These are phyloP conservation scores for Hapalemur alaotrensis DNA, from an alignment of 2,797 vertebrate species.

Conservation along the genomic window DNA sequence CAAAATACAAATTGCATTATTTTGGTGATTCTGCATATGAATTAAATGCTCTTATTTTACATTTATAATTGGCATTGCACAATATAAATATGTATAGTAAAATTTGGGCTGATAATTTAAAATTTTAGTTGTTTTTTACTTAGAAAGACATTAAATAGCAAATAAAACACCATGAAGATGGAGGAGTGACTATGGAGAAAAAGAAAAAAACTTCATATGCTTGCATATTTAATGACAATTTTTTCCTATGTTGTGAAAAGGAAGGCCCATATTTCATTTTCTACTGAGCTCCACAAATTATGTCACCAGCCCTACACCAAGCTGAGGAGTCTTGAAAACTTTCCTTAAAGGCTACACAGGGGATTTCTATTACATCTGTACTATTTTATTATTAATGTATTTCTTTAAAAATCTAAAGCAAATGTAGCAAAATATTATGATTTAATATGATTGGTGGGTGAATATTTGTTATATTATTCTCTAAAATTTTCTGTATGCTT, in stretches of 20 bases:
- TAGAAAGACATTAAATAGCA: conserved; percentile 25
- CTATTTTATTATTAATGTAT: background rate
- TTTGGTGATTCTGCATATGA: background rate
- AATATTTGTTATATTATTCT: background rate
- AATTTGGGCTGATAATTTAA: background rate
- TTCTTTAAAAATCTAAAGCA: background rate
- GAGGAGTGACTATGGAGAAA: background rate
- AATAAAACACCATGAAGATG: background rate
- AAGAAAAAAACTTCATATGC: background rate
- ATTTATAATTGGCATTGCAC: background rate
- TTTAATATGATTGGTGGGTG: background rate
- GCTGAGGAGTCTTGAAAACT: background rate
- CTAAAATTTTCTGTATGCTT: background rate
- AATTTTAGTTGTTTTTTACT: background rate
- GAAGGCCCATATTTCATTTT: background rate
- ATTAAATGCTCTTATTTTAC: background rate
- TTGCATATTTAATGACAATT: background rate
- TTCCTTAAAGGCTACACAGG: background rate
- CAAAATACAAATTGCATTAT: background rate
- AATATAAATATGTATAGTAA: background rate
- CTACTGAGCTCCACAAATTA: background rate
- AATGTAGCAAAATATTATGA: background rate
- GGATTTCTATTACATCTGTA: background rate
- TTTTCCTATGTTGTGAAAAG: background rate
- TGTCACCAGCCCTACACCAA: background rate